phyloP scores from a whole-genome alignment of 2,797 vertebrate species.

The Micropoecilia bifurca region DNA sequence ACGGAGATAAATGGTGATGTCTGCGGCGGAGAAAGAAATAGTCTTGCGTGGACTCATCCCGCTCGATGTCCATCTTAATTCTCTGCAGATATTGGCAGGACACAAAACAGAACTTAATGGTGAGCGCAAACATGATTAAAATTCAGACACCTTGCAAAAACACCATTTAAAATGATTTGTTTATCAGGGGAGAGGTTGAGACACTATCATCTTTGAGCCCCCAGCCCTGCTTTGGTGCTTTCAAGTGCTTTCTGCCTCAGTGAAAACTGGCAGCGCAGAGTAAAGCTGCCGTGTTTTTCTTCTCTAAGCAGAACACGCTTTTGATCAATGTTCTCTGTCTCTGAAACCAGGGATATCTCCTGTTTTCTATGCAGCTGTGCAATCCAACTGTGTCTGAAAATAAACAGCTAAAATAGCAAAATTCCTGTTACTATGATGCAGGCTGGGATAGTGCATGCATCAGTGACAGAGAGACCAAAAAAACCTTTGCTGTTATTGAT shows the following conservation, averaged over 20 bases:
- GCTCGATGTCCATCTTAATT: constrained; percentile 51
- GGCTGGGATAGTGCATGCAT: constrained; percentile 52
- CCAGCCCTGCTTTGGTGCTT: constrained; percentile 50
- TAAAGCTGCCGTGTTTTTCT: constrained; percentile 68
- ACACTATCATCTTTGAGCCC: constrained; percentile 49
- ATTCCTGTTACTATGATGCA: constrained; percentile 43
- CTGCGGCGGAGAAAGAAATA: constrained; percentile 45
- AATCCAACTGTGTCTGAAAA: constrained; percentile 62
- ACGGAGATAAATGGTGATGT: constrained; percentile 56
- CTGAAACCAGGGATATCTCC: constrained; percentile 65
- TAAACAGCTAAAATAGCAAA: constrained; percentile 61
- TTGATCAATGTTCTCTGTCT: constrained; percentile 74
- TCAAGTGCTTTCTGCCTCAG: constrained; percentile 59
- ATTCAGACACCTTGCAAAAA: constrained; percentile 54
- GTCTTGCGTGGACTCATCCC: constrained; percentile 59
- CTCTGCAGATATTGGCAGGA: constrained; percentile 45
- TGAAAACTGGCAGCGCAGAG: constrained; percentile 59
- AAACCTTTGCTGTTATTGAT: constrained; percentile 50
- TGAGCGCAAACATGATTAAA: constrained; percentile 51
- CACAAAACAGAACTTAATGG: constrained; percentile 34
- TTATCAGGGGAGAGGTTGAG: constrained; percentile 46
- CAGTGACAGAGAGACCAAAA: constrained; percentile 35
- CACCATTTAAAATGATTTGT: constrained; percentile 56
- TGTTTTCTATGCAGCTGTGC: constrained; percentile 57
- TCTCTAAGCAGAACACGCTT: constrained; percentile 66